Evolutionary conservation across 2,888 invertebrate genomes (phyloP), one percentile per base, ranked within the genome.

Genomic region (Lasioglossum marginatum): DNA sequence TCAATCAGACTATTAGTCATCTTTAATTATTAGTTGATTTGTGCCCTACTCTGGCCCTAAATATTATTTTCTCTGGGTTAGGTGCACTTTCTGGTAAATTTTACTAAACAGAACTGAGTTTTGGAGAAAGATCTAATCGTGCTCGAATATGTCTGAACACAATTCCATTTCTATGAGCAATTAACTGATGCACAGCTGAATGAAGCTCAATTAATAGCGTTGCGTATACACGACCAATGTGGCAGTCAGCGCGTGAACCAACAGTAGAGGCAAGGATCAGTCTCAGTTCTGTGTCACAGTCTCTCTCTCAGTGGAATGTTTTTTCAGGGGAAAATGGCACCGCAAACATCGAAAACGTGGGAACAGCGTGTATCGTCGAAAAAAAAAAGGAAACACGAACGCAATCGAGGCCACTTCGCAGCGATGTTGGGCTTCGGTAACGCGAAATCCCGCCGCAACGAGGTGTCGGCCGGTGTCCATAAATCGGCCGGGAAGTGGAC

Each of bases 401-500:
- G n/a, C 52, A n/a, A 52, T 52, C 52, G 52, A 10, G 52, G 52
- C 52, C 52, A 52, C 2, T 52, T 52, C 3, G 23, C 52, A 52
- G 52, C 52, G 3, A n/a, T 52, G 52, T n/a, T n/a, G 23, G n/a
- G 23, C 52, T n/a, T 52, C 52, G 52, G 52, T 23, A 52, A 19
- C 66, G 31, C 34, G 31, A 60, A 60, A 75, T 19, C 31, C 27
- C 40, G n/a, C 14, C 3, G 66, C 23, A 43, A n/a, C 75, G 37
- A 31, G 57, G 71, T 37, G 31, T 79, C 60, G 68, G 19, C 48
- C 73, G 6, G n/a, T 16, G 45, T 45, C 79, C 79, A 73, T 77
- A 77, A 81, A 81, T 83, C 81, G 77, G 34, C 27, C 37, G 72
- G 45, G 45, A 81, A 83, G 43, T 37, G 60, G 66, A 57, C 45